Percentiles rank a stretch among this genome's conserved stretches.
These are phyloP conservation scores for Acanthopleura granulata DNA, from an alignment of 2,888 invertebrate species.

Conservation along the genomic window DNA sequence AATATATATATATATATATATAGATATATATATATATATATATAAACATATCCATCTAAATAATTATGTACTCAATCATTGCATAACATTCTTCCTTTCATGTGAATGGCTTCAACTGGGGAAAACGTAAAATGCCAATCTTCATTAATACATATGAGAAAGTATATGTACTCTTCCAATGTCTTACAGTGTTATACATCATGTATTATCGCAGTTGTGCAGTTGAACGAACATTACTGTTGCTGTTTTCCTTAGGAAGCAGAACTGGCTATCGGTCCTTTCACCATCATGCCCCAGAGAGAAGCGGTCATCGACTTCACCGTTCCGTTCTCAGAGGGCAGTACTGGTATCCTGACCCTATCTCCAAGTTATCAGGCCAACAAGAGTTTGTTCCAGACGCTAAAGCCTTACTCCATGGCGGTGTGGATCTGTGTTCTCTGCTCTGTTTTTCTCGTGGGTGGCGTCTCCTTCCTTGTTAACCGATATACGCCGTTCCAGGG, in stretches of 20 bases:
- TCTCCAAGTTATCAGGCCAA: neutral
- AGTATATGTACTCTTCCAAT: too few relatives aligned
- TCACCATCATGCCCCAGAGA: neutral
- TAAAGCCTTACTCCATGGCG: neutral
- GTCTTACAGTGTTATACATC: too few relatives aligned
- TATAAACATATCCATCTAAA: too few relatives aligned
- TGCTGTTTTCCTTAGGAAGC: neutral
- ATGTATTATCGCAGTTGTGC: too few relatives aligned
- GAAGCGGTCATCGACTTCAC: slow-evolving; percentile 18
- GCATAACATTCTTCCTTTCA: too few relatives aligned
- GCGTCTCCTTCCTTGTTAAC: slow-evolving; percentile 12
- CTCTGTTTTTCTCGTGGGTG: neutral
- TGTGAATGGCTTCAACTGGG: too few relatives aligned
- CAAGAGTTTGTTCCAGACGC: neutral
- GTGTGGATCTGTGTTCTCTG: neutral
- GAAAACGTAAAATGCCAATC: too few relatives aligned
- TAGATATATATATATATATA: too few relatives aligned
- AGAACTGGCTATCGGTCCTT: slow-evolving; percentile 9
- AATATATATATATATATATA: too few relatives aligned
- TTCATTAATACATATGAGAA: too few relatives aligned
- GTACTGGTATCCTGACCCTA: slow-evolving; percentile 8
- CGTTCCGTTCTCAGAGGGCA: slow-evolving; percentile 6
- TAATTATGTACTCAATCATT: too few relatives aligned
- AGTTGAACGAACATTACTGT: too few relatives aligned
- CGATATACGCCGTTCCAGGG: neutral